Conservation (phyloP, 2,888 invertebrate species). For the Cyclophora punctaria region DNA sequence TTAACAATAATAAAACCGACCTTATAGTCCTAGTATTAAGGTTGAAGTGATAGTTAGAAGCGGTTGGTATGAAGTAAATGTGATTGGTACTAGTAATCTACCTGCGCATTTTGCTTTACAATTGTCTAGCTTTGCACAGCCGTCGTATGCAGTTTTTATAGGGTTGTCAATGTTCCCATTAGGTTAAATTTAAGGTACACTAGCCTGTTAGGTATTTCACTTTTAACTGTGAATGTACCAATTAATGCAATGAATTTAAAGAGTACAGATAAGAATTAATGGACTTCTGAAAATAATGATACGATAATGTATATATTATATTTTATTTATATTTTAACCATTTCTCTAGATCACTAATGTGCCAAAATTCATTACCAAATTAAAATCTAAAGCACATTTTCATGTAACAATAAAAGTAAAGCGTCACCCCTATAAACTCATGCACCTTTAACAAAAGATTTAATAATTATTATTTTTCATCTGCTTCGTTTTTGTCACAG, state of each 20-base stretch:
- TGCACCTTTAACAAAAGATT: constrained; percentile 68
- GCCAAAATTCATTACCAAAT: too few species aligned
- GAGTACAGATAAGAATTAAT: too few species aligned
- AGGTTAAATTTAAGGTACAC: too few species aligned
- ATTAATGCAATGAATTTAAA: too few species aligned
- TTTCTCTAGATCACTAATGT: too few species aligned
- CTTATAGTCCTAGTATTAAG: constrained; percentile 22
- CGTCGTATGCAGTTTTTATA: constrained; percentile 48
- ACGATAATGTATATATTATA: too few species aligned
- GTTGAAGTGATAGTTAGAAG: neutral
- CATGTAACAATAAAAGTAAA: constrained; percentile 4
- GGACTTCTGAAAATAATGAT: too few species aligned
- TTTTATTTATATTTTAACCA: too few species aligned
- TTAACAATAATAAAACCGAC: constrained; percentile 6
- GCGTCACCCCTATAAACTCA: constrained; percentile 60
- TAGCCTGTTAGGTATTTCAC: too few species aligned
- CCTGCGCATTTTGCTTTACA: constrained; percentile 64
- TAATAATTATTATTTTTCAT: constrained; percentile 76
- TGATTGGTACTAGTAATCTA: constrained; percentile 45
- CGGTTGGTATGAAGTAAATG: too few species aligned
- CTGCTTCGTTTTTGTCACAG: constrained; percentile 76
- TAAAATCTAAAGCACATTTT: too few species aligned
- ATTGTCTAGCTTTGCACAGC: constrained; percentile 69
- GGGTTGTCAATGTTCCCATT: constrained; percentile 42
- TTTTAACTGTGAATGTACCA: too few species aligned